Evolutionary conservation across 2,888 invertebrate genomes (phyloP), one percentile per base, ranked within the genome.

Genomic region (Aleiodes testaceus): DNA sequence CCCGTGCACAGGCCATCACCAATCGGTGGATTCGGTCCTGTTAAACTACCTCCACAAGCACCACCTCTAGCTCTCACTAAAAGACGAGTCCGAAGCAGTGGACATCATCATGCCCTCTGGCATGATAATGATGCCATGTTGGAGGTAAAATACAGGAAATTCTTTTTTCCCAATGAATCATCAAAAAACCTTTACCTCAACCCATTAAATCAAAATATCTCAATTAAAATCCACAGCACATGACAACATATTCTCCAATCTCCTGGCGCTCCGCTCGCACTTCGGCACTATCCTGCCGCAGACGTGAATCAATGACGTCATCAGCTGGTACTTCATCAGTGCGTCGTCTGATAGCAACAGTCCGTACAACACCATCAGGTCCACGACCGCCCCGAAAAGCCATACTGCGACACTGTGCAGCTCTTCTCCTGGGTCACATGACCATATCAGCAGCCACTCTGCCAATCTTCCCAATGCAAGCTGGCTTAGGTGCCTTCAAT

Each of bases 261-360:
- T 91, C 91, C 11, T 90, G 89, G 61, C 88, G 84, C 52, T 83
- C 88, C 70, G 85, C 87, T 2, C 77, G 84, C 36, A 79, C 82
- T 3, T 84, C 85, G 1, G 88, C 88, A 81, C 88, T 84, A 81
- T 89, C 88, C 75, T 91, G 85, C 89, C 91, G 83, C 80, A 89
- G 84, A 81, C 89, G 77, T 74, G 89, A 79, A 83, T 87, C 86
- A 88, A 87, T 80, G 89, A 89, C 77, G 88, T 92, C 82, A 84
- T 90, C 47, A 85, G 92, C 70, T 84, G 92, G 75, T 89, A 91
- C 84, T 74, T 91, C 75, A 87, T 95, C 95, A 0, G 94, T 95
- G 9, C 90, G 94, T 3, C 90, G 94, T 0, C 89, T 95, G 12
- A 90, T 95, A 66, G 92, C 93, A 0, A 89, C 86, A 0, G 86